Evolutionary conservation across 2,888 invertebrate species (phyloP), one percentile per base, ranked within the genome.

Genomic region (Drosophila hawaiiensis): DNA sequence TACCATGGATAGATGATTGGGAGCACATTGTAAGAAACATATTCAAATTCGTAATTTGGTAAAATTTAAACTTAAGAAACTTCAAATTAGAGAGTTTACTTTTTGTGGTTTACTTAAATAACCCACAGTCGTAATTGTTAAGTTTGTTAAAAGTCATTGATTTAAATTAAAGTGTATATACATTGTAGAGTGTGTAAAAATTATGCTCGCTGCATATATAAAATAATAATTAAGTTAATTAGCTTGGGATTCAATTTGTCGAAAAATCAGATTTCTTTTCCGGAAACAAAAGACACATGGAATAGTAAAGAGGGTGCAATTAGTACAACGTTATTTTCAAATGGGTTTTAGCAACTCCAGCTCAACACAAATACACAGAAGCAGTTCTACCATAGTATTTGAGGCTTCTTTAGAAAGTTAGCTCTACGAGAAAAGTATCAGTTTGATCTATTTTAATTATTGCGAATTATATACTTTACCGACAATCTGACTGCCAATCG

Each of bases 401-500:
- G 4, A 58, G 28, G 4, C 25, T 28, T 31, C 29, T 39, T 39
- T 54, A 73, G 65, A 54, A 66, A 62, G 76, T 75, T 68, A 84
- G 69, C 73, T 71, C 80, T 89, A 84, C 89, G 66, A 64, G 52
- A 65, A 78, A 53, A 55, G 33, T 58, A 68, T 80, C 73, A 63
- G 49, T 55, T 29, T 43, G 70, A 64, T 56, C 60, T 68, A 81
- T 64, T 47, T 55, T 68, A 54, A 55, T 35, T 66, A 69, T 63
- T 37, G 58, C 68, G 55, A n/a, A 71, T 68, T 68, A 61, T 79
- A 92, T 92, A 92, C 92, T 77, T 92, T 93, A 93, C 93, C 93
- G 82, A 87, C 92, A 86, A 88, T 91, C 84, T 90, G 91, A 80
- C 89, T 92, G 82, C 80, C 82, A 75, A 83, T 79, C 73, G 91